phyloP scores from a whole-genome alignment of 2,113 vertebrate species.

The Oryzias celebensis region DNA sequence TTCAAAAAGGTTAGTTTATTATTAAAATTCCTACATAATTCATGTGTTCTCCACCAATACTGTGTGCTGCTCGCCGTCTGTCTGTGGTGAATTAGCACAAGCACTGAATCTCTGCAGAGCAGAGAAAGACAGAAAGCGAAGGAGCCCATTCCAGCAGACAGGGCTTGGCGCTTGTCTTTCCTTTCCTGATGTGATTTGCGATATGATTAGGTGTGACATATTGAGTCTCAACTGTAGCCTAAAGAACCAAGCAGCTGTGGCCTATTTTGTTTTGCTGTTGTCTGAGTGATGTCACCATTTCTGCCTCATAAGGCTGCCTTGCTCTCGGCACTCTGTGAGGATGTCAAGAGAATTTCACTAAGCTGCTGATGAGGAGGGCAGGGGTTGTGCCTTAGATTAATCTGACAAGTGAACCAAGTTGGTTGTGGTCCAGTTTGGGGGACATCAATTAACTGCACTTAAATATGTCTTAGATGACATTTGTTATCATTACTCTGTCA shows the following conservation, averaged over 20 bases:
- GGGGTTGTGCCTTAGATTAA: slow-evolving; percentile 45
- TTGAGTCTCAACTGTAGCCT: slow-evolving; percentile 88
- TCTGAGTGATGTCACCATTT: slow-evolving; percentile 81
- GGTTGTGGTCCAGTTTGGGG: slow-evolving; percentile 28
- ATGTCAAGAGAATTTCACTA: slow-evolving; percentile 76
- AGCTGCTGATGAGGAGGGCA: slow-evolving; percentile 59
- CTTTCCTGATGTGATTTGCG: slow-evolving; percentile 62
- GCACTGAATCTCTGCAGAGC: slow-evolving; percentile 29
- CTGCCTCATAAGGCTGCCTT: slow-evolving; percentile 81
- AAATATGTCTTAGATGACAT: slow-evolving; percentile 9
- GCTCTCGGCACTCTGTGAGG: slow-evolving; percentile 77
- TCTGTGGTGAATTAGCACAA: slow-evolving; percentile 62
- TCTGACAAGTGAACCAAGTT: slow-evolving; percentile 38
- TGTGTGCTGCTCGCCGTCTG: slow-evolving; percentile 17
- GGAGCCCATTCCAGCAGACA: slow-evolving; percentile 14
- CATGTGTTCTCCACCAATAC: slow-evolving; percentile 53
- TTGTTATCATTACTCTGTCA: not conserved
- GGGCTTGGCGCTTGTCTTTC: slow-evolving; percentile 37
- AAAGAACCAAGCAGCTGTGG: slow-evolving; percentile 87
- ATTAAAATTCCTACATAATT: slow-evolving; percentile 71
- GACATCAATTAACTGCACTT: slow-evolving; percentile 40
- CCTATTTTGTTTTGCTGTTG: slow-evolving; percentile 82
- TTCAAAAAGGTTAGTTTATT: slow-evolving; percentile 67
- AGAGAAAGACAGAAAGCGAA: slow-evolving; percentile 25
- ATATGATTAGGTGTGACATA: slow-evolving; percentile 88